Evolutionary conservation across 30 jellyfish, hydroid and myxozoan genomes (phyloP), one percentile per base, ranked within the genome.

Genomic region (Cassiopea andromeda): DNA sequence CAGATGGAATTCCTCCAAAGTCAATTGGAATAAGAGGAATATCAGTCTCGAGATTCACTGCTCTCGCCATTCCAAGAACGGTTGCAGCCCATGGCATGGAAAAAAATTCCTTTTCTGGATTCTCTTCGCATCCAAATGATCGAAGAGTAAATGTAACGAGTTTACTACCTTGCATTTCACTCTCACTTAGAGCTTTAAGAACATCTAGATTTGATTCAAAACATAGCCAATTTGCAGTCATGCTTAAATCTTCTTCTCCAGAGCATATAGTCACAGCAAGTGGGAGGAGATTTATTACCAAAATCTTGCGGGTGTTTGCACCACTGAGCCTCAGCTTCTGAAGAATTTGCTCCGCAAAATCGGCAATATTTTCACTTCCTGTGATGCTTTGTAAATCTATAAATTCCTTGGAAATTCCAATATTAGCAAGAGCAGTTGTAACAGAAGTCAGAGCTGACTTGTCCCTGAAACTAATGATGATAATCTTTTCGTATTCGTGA

Each of bases 81-180:
- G 97, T 89, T 2, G 97, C 84, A 43, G 89, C 91, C 97, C 97
- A 89, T 8, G 97, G 97, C 61, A 81, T n/a, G 18, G 58, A 7
- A 60, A 8, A 19, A 1, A 27, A 27, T 27, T 61, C 85, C 69
- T 73, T 47, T 14, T 69, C 49, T 16, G 77, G 81, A 48, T 48
- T 44, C n/a, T 19, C 44, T 54, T 74, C 91, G 57, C 27, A 43
- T 45, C 84, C 97, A 38, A 78, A 72, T 4, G 83, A 57, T 17
- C 67, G 82, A 18, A 68, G 57, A 16, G 89, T 80, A 7, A 89
- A 77, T 44, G 80, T 84, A 47, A 81, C 64, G 9, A 89, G 75
- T 61, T 75, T 89, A 89, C 89, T 77, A 5, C 61, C 58, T 16
- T 46, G 46, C 75, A 70, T 17, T 19, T 80, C 82, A 7, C 38